These are phyloP conservation scores for Mya arenaria DNA, from an alignment of 1,140 invertebrate species.

Conservation along the genomic window DNA sequence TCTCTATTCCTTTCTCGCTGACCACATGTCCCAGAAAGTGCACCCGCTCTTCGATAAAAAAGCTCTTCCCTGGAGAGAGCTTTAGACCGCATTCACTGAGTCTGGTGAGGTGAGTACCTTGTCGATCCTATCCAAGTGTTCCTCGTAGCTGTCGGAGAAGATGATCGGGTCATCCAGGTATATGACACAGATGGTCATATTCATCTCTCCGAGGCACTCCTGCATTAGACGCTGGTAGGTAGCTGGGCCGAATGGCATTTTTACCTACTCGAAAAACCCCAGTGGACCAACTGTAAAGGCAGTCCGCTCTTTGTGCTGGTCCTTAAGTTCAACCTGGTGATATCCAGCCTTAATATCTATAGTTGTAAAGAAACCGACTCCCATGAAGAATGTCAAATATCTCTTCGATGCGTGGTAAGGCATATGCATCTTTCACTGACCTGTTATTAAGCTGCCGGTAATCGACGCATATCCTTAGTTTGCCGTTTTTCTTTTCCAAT, in stretches of 20 bases:
- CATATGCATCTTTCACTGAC: slow-evolving; percentile 81
- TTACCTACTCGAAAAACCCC: slow-evolving; percentile 46
- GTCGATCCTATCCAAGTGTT: slow-evolving; percentile 33
- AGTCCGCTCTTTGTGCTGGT: slow-evolving; percentile 74
- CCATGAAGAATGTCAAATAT: slow-evolving; percentile 76
- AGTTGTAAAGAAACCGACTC: slow-evolving; percentile 77
- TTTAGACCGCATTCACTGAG: slow-evolving; percentile 35
- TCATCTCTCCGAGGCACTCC: slow-evolving; percentile 33
- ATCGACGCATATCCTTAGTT: slow-evolving; percentile 79
- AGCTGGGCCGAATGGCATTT: slow-evolving; percentile 56
- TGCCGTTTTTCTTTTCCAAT: slow-evolving; percentile 28
- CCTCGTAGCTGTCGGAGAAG: slow-evolving; percentile 37
- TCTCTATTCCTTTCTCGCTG: slow-evolving; percentile 56
- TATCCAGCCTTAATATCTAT: slow-evolving; percentile 79
- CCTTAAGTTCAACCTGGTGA: slow-evolving; percentile 67
- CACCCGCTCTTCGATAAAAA: slow-evolving; percentile 75
- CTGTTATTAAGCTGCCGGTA: slow-evolving; percentile 80
- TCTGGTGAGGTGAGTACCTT: slow-evolving; percentile 39
- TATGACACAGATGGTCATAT: slow-evolving; percentile 41
- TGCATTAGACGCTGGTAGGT: slow-evolving; percentile 69
- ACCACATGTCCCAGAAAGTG: slow-evolving; percentile 65
- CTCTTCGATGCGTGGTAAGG: slow-evolving; percentile 82
- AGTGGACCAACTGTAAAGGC: slow-evolving; percentile 50
- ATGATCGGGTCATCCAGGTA: slow-evolving; percentile 57
- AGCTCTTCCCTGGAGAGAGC: slow-evolving; percentile 44